Evolutionary conservation across 1,140 invertebrate genomes (phyloP), one percentile per base, ranked within the genome.

Genomic region (Mactra quadrangularis): DNA sequence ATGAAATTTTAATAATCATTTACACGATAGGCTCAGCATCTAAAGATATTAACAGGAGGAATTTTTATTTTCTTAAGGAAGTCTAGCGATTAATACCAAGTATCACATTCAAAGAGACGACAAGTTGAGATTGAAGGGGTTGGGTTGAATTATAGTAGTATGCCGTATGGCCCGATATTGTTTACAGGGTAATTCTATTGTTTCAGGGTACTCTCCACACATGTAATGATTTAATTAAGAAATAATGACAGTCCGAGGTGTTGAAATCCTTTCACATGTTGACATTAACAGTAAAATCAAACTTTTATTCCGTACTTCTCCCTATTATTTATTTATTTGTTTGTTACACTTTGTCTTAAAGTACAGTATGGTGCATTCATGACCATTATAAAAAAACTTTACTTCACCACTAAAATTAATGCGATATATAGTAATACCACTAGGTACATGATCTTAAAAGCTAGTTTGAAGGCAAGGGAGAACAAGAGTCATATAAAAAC

Each of bases 1-100:
- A 81, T 81, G 64, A 81, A 81, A 81, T 81, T 81, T 81, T 81
- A 81, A 81, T 81, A 81, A 81, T 71, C 76, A 70, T 81, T 81
- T 68, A 47, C 76, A 81, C 77, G 64, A 81, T 70, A 68, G n/a
- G 53, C 60, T 55, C 77, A 3, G 52, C 53, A 22, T 81, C 66
- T 70, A 60, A 47, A 81, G 66, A 70, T 71, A 81, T 81, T 71
- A 81, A 81, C 62, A 27, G 66, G 50, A 45, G n/a, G 74, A 81
- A 68, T 52, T 81, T 68, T 55, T 81, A 57, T 81, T 81, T 81
- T 71, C 77, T 81, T 81, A 70, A 71, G 77, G 77, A 33, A 31
- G 22, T 60, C 35, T 31, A 70, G 38, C 47, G 53, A 81, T 55
- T 68, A 81, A 81, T 81, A 62, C 33, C 31, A 45, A 6, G 31